Evolutionary conservation across 1,140 invertebrate species (phyloP).

Genomic region (Propsilocerus akamusi): DNA sequence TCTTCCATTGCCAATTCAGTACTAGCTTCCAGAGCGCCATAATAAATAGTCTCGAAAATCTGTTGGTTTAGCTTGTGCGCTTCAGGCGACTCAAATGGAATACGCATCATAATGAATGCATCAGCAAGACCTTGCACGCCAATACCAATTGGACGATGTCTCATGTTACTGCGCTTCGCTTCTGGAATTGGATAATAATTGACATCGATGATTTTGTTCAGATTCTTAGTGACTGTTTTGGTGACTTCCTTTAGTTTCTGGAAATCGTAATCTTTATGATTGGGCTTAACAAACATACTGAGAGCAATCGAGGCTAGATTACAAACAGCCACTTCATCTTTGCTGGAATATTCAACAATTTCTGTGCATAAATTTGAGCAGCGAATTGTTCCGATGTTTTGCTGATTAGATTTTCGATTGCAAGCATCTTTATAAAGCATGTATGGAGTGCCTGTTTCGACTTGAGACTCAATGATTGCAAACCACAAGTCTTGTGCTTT

Average conservation of each 20-base stretch:
- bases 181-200: slow-evolving; percentile 92
- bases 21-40: slow-evolving; percentile 88
- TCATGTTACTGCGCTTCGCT: slow-evolving; percentile 71
- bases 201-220: slow-evolving; percentile 96
- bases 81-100: slow-evolving; percentile 76
- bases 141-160: slow-evolving; percentile 90
- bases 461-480: slow-evolving; percentile 87
- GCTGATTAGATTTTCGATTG: slow-evolving; percentile 94
- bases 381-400: slow-evolving; percentile 97
- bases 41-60: slow-evolving; percentile 98
- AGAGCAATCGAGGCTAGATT: slow-evolving; percentile 97
- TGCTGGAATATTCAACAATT: slow-evolving; percentile 83
- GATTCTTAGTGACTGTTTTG: slow-evolving; percentile 77
- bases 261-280: slow-evolving; percentile 72
- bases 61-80: slow-evolving; percentile 80
- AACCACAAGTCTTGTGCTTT: slow-evolving; percentile 84
- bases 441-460: slow-evolving; percentile 96
- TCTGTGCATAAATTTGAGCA: slow-evolving; percentile 97
- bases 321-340: slow-evolving; percentile 94
- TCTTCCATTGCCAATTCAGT: slow-evolving; percentile 80
- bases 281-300: slow-evolving; percentile 79
- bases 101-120: slow-evolving; percentile 86
- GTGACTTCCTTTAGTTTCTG: slow-evolving; percentile 70
- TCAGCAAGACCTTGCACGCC: slow-evolving; percentile 95
- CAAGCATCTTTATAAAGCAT: slow-evolving; percentile 98